phyloP scores from a whole-genome alignment of 2,113 vertebrate genomes.

The Tychaedon coryphoeus region DNA sequence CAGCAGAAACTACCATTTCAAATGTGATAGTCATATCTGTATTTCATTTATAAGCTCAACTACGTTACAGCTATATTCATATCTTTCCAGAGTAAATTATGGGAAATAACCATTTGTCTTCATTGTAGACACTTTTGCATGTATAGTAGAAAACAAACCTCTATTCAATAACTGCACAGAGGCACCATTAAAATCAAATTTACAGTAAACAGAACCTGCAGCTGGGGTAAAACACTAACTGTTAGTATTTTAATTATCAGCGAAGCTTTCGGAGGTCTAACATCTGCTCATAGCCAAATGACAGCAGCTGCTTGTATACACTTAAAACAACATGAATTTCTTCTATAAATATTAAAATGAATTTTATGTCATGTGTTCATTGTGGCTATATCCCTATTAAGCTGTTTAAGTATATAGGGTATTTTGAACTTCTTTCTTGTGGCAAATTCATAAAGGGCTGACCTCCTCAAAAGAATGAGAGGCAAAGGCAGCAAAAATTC shows the following conservation, averaged over 20 bases:
- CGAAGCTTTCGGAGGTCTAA: conserved; percentile 76
- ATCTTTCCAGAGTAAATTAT: conserved; percentile 63
- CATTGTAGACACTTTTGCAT: conserved; percentile 68
- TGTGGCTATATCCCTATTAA: not conserved
- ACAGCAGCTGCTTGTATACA: conserved; percentile 75
- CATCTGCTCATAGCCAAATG: conserved; percentile 79
- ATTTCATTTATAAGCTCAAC: conserved; percentile 51
- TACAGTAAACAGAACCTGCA: conserved; percentile 82
- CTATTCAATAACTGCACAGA: conserved; percentile 73
- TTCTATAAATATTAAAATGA: conserved; percentile 67
- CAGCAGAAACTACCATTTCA: conserved; percentile 4
- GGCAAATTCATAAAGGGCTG: conserved; percentile 36
- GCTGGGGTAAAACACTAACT: conserved; percentile 81
- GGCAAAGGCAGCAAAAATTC: conserved; percentile 47
- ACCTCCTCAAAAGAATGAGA: conserved; percentile 65
- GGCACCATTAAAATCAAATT: conserved; percentile 81
- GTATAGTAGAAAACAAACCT: conserved; percentile 72
- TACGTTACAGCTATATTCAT: conserved; percentile 5
- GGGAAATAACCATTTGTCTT: conserved; percentile 70
- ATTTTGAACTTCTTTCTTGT: conserved; percentile 27
- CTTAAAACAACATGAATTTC: conserved; percentile 67
- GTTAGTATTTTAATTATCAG: conserved; percentile 84
- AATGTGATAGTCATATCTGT: conserved; percentile 17
- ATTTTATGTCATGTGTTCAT: conserved; percentile 14
- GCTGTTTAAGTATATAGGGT: conserved; percentile 22